These are phyloP conservation scores for Oppia nitens DNA, from an alignment of 1,140 invertebrate genomes.

Conservation along the genomic window DNA sequence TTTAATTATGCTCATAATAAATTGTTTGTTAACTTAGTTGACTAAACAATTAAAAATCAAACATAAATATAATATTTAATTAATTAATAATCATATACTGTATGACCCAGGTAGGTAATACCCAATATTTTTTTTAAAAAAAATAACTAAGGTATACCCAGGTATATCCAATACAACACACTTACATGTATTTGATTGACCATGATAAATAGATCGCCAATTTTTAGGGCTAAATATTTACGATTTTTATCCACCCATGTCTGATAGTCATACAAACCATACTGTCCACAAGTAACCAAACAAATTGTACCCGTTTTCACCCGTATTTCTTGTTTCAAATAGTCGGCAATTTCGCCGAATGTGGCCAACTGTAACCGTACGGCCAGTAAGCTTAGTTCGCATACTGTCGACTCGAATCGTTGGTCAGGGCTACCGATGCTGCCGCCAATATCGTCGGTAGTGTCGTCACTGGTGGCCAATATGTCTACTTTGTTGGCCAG, in stretches of 20 bases:
- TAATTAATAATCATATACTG: too few species aligned
- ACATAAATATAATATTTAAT: too few species aligned
- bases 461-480: not conserved
- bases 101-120: too few species aligned
- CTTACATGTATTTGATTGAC: not conserved
- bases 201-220: not conserved
- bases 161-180: too few species aligned
- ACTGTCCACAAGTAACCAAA: not conserved
- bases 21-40: too few species aligned
- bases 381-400: not conserved
- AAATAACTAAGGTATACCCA: too few species aligned
- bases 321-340: not conserved
- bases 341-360: not conserved
- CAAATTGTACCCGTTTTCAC: not conserved
- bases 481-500: too few species aligned
- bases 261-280: not conserved
- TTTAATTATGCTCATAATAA: too few species aligned
- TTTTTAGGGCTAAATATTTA: not conserved
- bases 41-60: too few species aligned
- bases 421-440: not conserved
- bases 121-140: too few species aligned
- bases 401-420: not conserved
- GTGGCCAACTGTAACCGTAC: not conserved
- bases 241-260: not conserved
- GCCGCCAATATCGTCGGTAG: not conserved